These are phyloP conservation scores for Ptychochromis oligacanthus DNA, from an alignment of 2,113 vertebrate species.

Conservation along the genomic window DNA sequence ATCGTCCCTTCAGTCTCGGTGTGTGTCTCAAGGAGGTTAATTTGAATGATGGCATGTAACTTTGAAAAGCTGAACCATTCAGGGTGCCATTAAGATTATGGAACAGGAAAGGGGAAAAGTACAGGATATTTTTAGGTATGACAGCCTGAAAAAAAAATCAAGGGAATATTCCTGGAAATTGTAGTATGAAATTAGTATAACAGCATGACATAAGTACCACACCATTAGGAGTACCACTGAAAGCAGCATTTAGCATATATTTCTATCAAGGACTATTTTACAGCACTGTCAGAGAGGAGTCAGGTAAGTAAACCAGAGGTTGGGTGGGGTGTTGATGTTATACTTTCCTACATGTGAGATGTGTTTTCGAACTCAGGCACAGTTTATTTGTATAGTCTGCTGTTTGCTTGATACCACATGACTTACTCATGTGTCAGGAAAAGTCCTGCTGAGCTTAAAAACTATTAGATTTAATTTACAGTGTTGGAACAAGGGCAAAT, in stretches of 20 bases:
- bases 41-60: too few relatives aligned
- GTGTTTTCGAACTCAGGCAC: neutral
- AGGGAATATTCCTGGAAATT: neutral
- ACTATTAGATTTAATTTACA: neutral
- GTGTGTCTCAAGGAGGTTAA: neutral
- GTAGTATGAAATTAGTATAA: neutral
- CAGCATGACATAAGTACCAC: neutral
- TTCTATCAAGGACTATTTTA: neutral
- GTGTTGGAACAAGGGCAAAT: rapidly evolving
- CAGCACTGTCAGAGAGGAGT: neutral
- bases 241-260: neutral
- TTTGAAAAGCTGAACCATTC: too few relatives aligned
- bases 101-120: neutral
- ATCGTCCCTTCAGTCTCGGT: too few relatives aligned
- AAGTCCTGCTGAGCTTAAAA: neutral
- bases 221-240: neutral
- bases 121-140: neutral
- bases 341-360: neutral
- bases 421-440: neutral
- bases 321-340: neutral
- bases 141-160: neutral
- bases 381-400: constrained; percentile 18
- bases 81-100: neutral
- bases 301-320: neutral
- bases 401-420: neutral